Evolutionary conservation across 2,797 vertebrate genomes (phyloP).

Genomic region (Sebastes steindachneri): DNA sequence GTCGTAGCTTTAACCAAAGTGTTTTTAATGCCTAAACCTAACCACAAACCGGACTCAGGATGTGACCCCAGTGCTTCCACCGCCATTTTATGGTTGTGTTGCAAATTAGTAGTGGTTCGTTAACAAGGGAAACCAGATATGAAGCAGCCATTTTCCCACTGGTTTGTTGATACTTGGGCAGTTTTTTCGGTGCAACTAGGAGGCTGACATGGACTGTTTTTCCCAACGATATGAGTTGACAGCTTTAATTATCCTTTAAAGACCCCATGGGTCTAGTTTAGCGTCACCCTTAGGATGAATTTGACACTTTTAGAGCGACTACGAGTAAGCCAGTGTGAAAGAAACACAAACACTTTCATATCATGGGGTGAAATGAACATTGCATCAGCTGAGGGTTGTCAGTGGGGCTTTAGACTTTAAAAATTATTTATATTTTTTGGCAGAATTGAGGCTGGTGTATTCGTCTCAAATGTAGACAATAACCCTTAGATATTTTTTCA

Average conservation of each 20-base stretch:
- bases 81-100: fast-evolving
- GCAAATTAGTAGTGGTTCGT: neutral
- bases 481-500: neutral
- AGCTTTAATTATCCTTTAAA: neutral
- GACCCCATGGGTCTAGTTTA: neutral
- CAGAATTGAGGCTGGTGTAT: neutral
- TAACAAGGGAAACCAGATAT: neutral
- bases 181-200: neutral
- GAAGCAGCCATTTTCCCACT: neutral
- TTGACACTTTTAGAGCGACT: neutral
- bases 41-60: neutral
- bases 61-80: neutral
- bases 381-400: neutral
- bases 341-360: neutral
- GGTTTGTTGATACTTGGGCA: neutral
- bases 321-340: neutral
- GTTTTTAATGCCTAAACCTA: neutral
- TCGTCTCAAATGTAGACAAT: neutral
- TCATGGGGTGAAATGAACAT: neutral
- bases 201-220: neutral
- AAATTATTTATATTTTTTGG: neutral
- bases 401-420: neutral
- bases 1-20: neutral
- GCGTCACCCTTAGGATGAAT: neutral
- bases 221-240: neutral